A percentile compares a stretch with the other conserved stretches of the same genome.
These are phyloP conservation scores for Zootermopsis nevadensis DNA, from an alignment of 2,888 invertebrate species.

Conservation along the genomic window DNA sequence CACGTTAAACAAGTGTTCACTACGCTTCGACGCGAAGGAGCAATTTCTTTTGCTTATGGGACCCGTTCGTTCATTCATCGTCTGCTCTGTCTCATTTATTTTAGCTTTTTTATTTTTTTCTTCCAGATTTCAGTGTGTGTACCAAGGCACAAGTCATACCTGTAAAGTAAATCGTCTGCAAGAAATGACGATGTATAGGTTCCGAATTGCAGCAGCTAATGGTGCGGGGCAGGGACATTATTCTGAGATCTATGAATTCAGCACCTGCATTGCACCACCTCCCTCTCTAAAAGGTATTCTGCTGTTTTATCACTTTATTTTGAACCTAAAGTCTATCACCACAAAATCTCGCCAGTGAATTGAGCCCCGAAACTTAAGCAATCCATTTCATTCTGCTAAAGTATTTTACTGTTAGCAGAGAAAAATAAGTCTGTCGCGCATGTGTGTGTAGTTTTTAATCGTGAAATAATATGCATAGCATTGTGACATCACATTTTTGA, in stretches of 20 bases:
- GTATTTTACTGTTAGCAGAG: neutral
- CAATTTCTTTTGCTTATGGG: too few species aligned
- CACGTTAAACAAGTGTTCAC: too few species aligned
- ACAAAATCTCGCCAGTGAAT: neutral
- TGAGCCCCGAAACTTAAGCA: too few species aligned
- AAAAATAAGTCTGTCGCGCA: too few species aligned
- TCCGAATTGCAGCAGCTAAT: conserved; percentile 87
- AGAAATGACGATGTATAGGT: conserved; percentile 84
- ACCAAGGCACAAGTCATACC: conserved; percentile 81
- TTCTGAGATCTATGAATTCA: conserved; percentile 76
- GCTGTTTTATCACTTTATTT: neutral
- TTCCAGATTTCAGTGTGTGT: conserved; percentile 72
- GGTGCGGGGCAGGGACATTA: conserved; percentile 87
- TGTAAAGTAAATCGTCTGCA: conserved; percentile 87
- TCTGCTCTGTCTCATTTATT: too few species aligned
- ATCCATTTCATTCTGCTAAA: neutral
- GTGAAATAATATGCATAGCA: too few species aligned
- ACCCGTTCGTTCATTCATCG: too few species aligned
- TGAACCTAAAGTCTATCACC: neutral
- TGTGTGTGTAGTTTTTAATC: too few species aligned
- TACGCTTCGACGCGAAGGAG: too few species aligned
- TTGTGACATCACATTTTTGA: too few species aligned
- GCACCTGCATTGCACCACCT: conserved; percentile 84
- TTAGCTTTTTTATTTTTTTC: neutral
- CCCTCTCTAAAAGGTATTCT: conserved; percentile 74